phyloP scores from a whole-genome alignment of 2,888 invertebrate species.

The Dryadula phaetusa region DNA sequence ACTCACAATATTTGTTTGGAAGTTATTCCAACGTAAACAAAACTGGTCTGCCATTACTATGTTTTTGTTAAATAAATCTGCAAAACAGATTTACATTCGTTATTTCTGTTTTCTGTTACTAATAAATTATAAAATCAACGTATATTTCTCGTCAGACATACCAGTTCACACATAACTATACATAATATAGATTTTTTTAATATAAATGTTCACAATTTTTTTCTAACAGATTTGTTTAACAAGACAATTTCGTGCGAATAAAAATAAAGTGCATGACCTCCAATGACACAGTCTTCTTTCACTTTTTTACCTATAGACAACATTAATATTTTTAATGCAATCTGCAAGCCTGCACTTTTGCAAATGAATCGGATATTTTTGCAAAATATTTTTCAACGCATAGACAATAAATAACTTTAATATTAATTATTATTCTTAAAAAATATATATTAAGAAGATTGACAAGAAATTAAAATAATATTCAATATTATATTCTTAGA shows the following conservation, averaged over 20 bases:
- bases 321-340: slow-evolving; percentile 38
- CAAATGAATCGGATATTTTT: slow-evolving; percentile 8
- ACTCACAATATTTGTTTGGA: slow-evolving; percentile 88
- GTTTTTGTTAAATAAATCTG: slow-evolving; percentile 57
- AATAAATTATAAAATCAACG: slow-evolving; percentile 20
- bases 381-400: background rate
- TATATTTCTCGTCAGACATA: slow-evolving; percentile 32
- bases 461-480: too few species aligned
- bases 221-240: slow-evolving; percentile 43
- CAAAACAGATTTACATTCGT: slow-evolving; percentile 52
- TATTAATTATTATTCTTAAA: background rate
- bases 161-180: slow-evolving; percentile 46
- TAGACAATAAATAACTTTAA: background rate
- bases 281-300: slow-evolving; percentile 74
- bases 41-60: slow-evolving; percentile 86
- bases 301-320: slow-evolving; percentile 63
- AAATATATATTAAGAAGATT: background rate
- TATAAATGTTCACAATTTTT: slow-evolving; percentile 40
- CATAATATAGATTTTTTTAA: slow-evolving; percentile 45
- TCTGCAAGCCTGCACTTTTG: slow-evolving; percentile 36
- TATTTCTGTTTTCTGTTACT: slow-evolving; percentile 28
- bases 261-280: slow-evolving; percentile 83
- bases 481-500: background rate
- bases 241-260: slow-evolving; percentile 61
- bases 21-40: slow-evolving; percentile 90